These are phyloP conservation scores for Leuciscus idus DNA, from an alignment of 2,113 vertebrate genomes.

Conservation along the genomic window DNA sequence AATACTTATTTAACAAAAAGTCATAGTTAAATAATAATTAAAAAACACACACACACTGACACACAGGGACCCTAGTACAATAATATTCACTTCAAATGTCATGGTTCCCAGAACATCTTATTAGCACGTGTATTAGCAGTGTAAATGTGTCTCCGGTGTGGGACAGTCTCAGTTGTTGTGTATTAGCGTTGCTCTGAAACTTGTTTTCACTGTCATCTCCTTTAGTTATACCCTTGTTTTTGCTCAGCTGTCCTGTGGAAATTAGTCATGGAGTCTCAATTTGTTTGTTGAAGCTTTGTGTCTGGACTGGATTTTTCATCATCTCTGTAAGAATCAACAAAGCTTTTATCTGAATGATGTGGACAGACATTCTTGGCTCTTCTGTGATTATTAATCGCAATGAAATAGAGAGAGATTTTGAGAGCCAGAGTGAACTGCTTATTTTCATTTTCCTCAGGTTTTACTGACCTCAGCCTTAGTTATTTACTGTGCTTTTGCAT, in stretches of 20 bases:
- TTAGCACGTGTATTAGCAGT: constrained; percentile 27
- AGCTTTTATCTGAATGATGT: constrained; percentile 38
- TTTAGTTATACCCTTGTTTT: constrained; percentile 28
- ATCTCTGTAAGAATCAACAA: constrained; percentile 38
- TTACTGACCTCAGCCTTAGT: constrained; percentile 24
- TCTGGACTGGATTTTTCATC: constrained; percentile 17
- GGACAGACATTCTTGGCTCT: constrained; percentile 15
- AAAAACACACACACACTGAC: background rate
- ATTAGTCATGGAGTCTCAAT: background rate
- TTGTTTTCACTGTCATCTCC: constrained; percentile 33
- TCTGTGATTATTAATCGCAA: background rate
- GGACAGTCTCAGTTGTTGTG: background rate
- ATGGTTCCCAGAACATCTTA: constrained; percentile 23
- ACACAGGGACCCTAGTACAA: constrained; percentile 33
- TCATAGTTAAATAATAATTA: background rate
- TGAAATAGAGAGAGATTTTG: constrained; percentile 16
- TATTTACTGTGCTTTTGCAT: constrained; percentile 15
- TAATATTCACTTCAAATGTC: constrained; percentile 34
- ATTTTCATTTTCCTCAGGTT: constrained; percentile 48
- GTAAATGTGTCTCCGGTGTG: background rate
- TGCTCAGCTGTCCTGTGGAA: constrained; percentile 17
- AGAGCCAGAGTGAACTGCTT: constrained; percentile 34
- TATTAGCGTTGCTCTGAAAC: constrained; percentile 32
- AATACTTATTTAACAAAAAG: constrained; percentile 19
- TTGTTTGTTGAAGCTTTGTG: constrained; percentile 27